phyloP scores from a whole-genome alignment of 2,888 invertebrate genomes.

The Dasysyrphus tricinctus region DNA sequence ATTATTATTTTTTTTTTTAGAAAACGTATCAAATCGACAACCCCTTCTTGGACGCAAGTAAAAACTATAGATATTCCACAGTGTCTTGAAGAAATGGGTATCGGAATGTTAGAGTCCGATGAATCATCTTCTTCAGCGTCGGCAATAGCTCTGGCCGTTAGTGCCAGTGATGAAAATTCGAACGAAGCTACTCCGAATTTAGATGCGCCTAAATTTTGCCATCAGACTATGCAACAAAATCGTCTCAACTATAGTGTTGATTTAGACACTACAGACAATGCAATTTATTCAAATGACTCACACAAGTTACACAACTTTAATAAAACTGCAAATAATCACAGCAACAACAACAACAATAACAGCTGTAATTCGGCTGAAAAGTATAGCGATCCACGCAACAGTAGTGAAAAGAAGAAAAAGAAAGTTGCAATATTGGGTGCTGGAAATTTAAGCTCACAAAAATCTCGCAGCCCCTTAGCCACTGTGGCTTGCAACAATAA shows the following conservation, averaged over 20 bases:
- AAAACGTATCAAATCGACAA: slow-evolving; percentile 79
- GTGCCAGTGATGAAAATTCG: slow-evolving; percentile 81
- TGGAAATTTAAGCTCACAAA: slow-evolving; percentile 76
- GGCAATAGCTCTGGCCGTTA: slow-evolving; percentile 79
- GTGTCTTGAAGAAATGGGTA: slow-evolving; percentile 85
- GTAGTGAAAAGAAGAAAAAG: slow-evolving; percentile 76
- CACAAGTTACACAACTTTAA: slow-evolving; percentile 70
- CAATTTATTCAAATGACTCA: slow-evolving; percentile 79
- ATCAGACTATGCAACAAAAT: slow-evolving; percentile 77
- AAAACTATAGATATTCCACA: slow-evolving; percentile 71
- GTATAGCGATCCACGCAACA: slow-evolving; percentile 69
- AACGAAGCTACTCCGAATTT: slow-evolving; percentile 81
- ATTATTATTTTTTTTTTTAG: slow-evolving; percentile 74
- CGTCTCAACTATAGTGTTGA: slow-evolving; percentile 77
- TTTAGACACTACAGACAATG: slow-evolving; percentile 77
- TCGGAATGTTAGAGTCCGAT: slow-evolving; percentile 86
- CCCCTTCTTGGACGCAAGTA: slow-evolving; percentile 77
- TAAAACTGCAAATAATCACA: slow-evolving; percentile 18
- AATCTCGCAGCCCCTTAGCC: slow-evolving; percentile 81
- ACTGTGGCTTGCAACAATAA: slow-evolving; percentile 81
- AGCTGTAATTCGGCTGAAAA: slow-evolving; percentile 67
- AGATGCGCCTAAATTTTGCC: slow-evolving; percentile 79
- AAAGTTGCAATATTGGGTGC: slow-evolving; percentile 78
- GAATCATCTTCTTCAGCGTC: slow-evolving; percentile 82
- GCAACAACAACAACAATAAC: slow-evolving; percentile 47